Base-by-base conservation (phyloP, 2,113 vertebrate genomes). In the Lepidothrix coronata region DNA sequence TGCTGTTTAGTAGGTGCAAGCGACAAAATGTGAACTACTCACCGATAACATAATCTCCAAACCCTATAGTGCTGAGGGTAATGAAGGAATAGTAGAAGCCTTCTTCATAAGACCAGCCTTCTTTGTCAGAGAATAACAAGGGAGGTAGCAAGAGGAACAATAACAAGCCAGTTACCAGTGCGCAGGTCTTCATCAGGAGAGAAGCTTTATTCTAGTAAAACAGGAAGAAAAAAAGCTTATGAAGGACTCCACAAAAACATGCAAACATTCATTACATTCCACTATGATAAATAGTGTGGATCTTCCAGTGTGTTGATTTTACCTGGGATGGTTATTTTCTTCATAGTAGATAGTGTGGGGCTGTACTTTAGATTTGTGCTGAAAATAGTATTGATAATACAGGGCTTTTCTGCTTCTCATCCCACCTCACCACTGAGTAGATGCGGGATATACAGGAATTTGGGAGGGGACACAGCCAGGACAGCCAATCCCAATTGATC, bases 31-130 rank as follows among this genome's bases (percentile, higher is more conserved):
- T 15, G 43, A 68, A 28, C 46, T 43, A 95, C 96, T 96, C 97
- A 99, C 99, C 98, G 76, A 99, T 98, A 7, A 99, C 98, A 48
- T 98, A 99, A 94, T 99, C 99, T 66, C 99, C 98, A 74, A 99
- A 99, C 44, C 99, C 99, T 55, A 99, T 98, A 51, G 99, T 99
- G 96, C 98, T 99, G 95, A 99, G 99, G 25, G 99, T 99, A 95
- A 99, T 98, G 95, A 99, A 99, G 95, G 99, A 98, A 94, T 98
- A 99, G 97, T 99, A 99, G 95, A 99, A 98, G 30, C 98, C 98
- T 85, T 99, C 97, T 63, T 98, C 90, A 9, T 98, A 98, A 76
- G 96, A 98, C 99, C 99, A 99, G 61, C 98, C 98, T 95, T 99
- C 99, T 37, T 98, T 95, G n/a, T 68, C 52, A 58, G 96, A 95